Evolutionary conservation across 2,113 vertebrate species (phyloP), one percentile per base, ranked within the genome.

Genomic region (Spizaetus ornatus): DNA sequence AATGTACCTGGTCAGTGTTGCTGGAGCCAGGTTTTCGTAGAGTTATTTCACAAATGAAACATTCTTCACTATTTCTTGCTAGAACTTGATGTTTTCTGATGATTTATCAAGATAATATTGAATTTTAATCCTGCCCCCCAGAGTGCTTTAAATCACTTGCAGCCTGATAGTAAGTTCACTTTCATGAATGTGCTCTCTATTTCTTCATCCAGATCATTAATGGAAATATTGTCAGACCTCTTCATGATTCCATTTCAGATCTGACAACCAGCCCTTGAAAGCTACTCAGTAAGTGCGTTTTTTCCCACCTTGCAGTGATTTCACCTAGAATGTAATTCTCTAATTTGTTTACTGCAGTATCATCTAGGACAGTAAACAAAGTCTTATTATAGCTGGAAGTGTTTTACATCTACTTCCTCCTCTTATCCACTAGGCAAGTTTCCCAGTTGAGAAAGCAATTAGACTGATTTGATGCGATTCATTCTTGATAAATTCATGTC

Each of bases 161-260:
- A 83, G 29, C 18, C 50, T 83, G 55, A 70, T 74, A 27, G 18
- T 45, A 50, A 73, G 63, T 62, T 94, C 86, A 67, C 47, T 91
- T 88, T 94, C 38, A 77, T 96, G 40, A 84, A 86, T 95, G 14
- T 94, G 52, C 86, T 95, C 93, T 95, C 42, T 95, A 61, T 96
- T 95, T 96, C 95, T 92, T 96, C 89, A 96, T 84, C 69, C 80
- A 96, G 93, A 94, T 93, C 81, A 89, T 92, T 94, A 96, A 91
- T 3, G 72, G 91, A 73, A 95, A 95, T 95, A 92, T 93, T 96
- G 76, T 97, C 93, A 96, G 86, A 86, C 83, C 38, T 94, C 94
- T 84, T 91, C 94, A 91, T 92, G 94, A 89, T 96, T 87, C 89
- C 72, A 86, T 95, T 95, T 96, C 79, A 96, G 59, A 94, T 95